Evolutionary conservation across 1,140 invertebrate genomes (phyloP).

Genomic region (Brachionus manjavacas): DNA sequence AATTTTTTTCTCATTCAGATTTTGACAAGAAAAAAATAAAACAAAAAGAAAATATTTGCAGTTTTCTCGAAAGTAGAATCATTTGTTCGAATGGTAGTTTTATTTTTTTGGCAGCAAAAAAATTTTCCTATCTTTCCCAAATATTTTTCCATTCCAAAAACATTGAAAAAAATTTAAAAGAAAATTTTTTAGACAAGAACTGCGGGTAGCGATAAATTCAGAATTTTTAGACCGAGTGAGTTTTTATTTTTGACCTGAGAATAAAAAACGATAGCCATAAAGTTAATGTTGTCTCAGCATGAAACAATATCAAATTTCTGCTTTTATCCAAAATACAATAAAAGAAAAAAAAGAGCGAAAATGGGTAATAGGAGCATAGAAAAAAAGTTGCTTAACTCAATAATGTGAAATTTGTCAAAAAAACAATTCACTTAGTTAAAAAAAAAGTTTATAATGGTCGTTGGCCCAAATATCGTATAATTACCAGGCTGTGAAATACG

Average conservation of each 20-base stretch:
- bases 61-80: too few relatives aligned
- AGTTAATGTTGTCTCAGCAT: conserved; percentile 21
- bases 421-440: background rate
- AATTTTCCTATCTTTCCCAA: background rate
- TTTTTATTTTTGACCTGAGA: background rate
- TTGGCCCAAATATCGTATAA: background rate
- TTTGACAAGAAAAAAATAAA: too few relatives aligned
- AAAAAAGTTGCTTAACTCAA: conserved; percentile 9
- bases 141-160: too few relatives aligned
- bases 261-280: background rate
- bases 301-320: conserved; percentile 23
- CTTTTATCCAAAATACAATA: background rate
- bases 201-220: background rate
- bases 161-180: background rate
- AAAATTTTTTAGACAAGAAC: background rate
- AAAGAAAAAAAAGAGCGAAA: background rate
- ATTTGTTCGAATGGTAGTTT: too few relatives aligned
- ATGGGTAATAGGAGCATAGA: background rate
- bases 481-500: background rate
- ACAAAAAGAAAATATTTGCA: too few relatives aligned
- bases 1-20: too few relatives aligned
- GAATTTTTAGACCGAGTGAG: background rate
- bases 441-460: background rate
- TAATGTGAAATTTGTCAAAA: conserved; percentile 29
- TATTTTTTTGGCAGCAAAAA: background rate